phyloP scores from a whole-genome alignment of 2,113 vertebrate genomes.

The Synodontis membranacea region DNA sequence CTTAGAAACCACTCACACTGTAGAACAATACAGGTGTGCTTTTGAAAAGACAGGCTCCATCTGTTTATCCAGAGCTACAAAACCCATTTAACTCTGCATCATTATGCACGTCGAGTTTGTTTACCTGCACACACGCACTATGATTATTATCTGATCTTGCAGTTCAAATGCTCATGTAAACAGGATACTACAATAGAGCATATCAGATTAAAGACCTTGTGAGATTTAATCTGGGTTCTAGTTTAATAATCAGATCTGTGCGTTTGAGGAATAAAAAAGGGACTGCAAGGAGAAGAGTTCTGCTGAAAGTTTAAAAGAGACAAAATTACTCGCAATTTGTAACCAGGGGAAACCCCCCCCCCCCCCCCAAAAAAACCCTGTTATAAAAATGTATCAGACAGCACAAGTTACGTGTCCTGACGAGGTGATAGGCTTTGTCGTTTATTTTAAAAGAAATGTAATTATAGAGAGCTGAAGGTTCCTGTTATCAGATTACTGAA shows the following conservation, averaged over 20 bases:
- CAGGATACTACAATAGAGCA: not conserved
- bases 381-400: not conserved
- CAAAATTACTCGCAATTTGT: not conserved
- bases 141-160: not conserved
- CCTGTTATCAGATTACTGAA: constrained; percentile 7
- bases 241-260: not conserved
- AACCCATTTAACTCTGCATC: constrained; percentile 19
- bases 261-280: not conserved
- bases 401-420: not conserved
- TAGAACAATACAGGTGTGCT: not conserved
- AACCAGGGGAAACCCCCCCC: not conserved
- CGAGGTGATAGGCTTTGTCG: not conserved
- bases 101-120: constrained; percentile 2
- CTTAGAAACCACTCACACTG: not conserved
- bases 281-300: not conserved
- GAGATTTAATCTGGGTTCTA: not conserved
- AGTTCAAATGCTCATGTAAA: constrained; percentile 2
- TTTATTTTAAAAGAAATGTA: not conserved
- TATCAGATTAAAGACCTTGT: not conserved
- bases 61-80: not conserved
- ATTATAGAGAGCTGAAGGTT: not conserved
- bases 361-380: not conserved
- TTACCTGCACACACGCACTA: constrained; percentile 11
- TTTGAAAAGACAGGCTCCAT: not conserved
- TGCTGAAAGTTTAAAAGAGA: not conserved